Percentiles rank a stretch among this genome's conserved stretches.
Conservation (phyloP, 2,797 vertebrate species). For the Megaceryle alcyon region DNA sequence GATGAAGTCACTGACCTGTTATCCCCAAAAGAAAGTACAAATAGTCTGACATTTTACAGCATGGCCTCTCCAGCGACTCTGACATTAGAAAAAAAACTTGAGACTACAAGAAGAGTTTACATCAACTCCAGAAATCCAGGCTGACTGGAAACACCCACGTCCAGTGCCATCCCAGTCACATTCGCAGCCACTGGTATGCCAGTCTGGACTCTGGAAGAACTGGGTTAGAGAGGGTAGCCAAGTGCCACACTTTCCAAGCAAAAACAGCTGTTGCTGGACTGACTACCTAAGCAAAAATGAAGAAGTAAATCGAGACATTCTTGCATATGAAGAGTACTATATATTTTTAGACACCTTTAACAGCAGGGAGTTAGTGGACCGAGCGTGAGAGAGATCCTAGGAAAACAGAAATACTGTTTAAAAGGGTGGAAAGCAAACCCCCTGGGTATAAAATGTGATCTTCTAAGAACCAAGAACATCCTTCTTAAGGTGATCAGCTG, state of each 20-base stretch:
- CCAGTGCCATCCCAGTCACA: not conserved
- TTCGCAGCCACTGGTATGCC: not conserved
- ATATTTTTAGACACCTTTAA: not conserved
- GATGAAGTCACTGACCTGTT: not conserved
- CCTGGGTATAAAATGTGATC: not conserved
- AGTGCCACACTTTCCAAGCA: not conserved
- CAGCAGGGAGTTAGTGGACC: not conserved
- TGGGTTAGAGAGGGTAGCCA: not conserved
- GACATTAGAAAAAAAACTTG: not conserved
- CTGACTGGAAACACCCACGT: not conserved
- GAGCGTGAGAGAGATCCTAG: not conserved
- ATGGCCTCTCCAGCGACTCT: not conserved
- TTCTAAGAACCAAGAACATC: not conserved
- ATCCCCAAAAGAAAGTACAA: not conserved
- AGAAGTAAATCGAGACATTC: not conserved
- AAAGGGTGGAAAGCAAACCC: not conserved
- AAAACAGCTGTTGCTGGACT: not conserved
- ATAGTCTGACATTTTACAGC: constrained; percentile 49
- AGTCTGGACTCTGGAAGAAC: not conserved
- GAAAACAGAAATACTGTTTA: not conserved
- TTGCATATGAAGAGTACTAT: not conserved
- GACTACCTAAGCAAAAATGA: not conserved
- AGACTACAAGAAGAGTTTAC: not conserved
- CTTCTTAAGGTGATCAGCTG: not conserved
- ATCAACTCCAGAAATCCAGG: not conserved